Conservation (phyloP, 1,140 invertebrate genomes). For the Monomorium pharaonis region DNA sequence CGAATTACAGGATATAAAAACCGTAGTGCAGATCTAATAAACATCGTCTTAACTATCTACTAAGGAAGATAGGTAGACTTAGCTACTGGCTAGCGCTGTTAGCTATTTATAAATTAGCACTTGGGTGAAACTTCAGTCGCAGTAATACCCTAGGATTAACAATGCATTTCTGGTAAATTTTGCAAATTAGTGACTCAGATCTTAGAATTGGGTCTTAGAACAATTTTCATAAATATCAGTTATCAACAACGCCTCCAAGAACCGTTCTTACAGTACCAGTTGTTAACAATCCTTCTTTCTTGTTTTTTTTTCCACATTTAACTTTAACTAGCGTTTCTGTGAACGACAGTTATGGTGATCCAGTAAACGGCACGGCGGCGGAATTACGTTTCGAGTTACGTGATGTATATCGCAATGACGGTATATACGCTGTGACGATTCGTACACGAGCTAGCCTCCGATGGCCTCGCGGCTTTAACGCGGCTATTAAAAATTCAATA, state of each 20-base stretch:
- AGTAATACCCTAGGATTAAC: too few species aligned
- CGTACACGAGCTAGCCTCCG: not conserved
- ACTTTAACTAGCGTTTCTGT: not conserved
- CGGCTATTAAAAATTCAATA: slow-evolving; percentile 59
- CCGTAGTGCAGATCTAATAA: too few species aligned
- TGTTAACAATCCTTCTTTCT: too few species aligned
- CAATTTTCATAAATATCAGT: not conserved
- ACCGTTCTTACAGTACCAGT: too few species aligned
- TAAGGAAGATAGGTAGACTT: too few species aligned
- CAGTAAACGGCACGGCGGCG: not conserved
- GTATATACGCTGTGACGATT: not conserved
- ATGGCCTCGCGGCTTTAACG: slow-evolving; percentile 2
- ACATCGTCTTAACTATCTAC: too few species aligned
- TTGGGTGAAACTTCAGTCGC: too few species aligned
- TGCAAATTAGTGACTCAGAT: not conserved
- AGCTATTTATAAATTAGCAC: too few species aligned
- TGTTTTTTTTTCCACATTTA: not conserved
- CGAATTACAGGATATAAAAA: too few species aligned
- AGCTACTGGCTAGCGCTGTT: too few species aligned
- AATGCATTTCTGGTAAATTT: not conserved
- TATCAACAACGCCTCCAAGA: not conserved
- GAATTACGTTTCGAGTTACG: not conserved
- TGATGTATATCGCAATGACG: not conserved
- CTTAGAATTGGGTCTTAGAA: too few species aligned
- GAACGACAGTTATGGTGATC: not conserved